Conservation (phyloP, 2,888 invertebrate species). For the Apotomis capreana region DNA sequence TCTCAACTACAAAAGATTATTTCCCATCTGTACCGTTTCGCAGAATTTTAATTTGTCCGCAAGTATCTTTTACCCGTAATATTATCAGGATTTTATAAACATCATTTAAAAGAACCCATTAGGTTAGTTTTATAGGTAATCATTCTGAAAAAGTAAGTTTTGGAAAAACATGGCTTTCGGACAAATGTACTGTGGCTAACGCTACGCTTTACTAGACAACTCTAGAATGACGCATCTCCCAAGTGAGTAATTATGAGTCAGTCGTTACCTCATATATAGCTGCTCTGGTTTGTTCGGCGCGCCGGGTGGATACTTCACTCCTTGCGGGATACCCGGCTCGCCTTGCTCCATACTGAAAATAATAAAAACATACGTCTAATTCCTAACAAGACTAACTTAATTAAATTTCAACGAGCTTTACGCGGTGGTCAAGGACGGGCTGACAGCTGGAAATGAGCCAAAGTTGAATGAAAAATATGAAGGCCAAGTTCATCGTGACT, state of each 20-base stretch:
- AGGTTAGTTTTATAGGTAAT: too few relatives aligned
- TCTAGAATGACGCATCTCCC: slow-evolving; percentile 27
- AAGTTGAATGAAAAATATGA: neutral
- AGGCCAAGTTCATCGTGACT: neutral
- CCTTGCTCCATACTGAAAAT: slow-evolving; percentile 68
- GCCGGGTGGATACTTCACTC: slow-evolving; percentile 55
- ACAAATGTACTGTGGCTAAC: too few relatives aligned
- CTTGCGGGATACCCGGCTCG: slow-evolving; percentile 57
- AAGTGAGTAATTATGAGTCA: slow-evolving; percentile 26
- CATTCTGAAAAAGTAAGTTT: too few relatives aligned
- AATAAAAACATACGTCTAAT: slow-evolving; percentile 22
- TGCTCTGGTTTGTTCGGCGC: slow-evolving; percentile 57
- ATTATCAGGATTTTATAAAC: too few relatives aligned
- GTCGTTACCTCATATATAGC: slow-evolving; percentile 43
- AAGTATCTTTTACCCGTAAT: too few relatives aligned
- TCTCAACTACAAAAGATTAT: too few relatives aligned
- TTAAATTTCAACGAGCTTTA: neutral
- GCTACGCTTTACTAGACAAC: slow-evolving; percentile 4
- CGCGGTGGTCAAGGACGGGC: neutral
- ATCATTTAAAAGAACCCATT: too few relatives aligned
- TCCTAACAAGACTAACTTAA: neutral
- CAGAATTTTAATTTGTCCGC: too few relatives aligned
- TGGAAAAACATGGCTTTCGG: too few relatives aligned
- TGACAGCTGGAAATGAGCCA: neutral
- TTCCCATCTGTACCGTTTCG: too few relatives aligned